These are phyloP conservation scores for Zaprionus bogoriensis DNA, from an alignment of 2,888 invertebrate species.

Conservation along the genomic window DNA sequence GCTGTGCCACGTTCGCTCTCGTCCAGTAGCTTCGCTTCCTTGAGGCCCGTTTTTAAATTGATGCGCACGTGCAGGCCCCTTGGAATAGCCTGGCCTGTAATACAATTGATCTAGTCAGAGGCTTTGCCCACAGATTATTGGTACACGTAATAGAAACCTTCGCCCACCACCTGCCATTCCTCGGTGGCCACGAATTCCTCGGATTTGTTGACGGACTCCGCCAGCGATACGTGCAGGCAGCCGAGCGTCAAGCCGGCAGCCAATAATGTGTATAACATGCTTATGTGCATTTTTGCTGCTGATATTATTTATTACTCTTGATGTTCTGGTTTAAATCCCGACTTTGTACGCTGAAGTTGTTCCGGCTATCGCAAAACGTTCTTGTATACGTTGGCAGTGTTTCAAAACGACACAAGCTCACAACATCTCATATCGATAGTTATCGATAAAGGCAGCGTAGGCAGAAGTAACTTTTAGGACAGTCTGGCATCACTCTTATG, in stretches of 20 bases:
- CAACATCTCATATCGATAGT: slow-evolving; percentile 1
- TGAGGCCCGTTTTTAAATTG: slow-evolving; percentile 89
- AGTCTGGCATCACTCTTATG: background rate
- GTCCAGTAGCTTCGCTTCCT: slow-evolving; percentile 89
- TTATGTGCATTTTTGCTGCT: slow-evolving; percentile 11
- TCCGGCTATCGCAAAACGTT: slow-evolving; percentile 34
- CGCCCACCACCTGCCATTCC: slow-evolving; percentile 86
- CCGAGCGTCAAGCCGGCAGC: slow-evolving; percentile 14
- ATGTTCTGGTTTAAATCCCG: background rate
- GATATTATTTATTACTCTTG: background rate
- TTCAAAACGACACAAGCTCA: background rate
- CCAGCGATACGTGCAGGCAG: slow-evolving; percentile 5
- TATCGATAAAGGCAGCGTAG: background rate
- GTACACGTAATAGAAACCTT: slow-evolving; percentile 83
- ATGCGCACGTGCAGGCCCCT: slow-evolving; percentile 89
- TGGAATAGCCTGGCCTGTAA: slow-evolving; percentile 88
- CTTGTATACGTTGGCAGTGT: background rate
- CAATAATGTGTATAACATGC: background rate
- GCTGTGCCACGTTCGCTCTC: slow-evolving; percentile 81
- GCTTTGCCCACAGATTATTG: background rate
- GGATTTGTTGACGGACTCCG: slow-evolving; percentile 42
- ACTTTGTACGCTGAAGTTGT: background rate
- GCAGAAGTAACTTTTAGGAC: background rate
- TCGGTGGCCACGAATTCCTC: slow-evolving; percentile 84
- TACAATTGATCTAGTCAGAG: background rate